Evolutionary conservation across 2,113 vertebrate genomes (phyloP).

Genomic region (Lichenostomus cassidix): DNA sequence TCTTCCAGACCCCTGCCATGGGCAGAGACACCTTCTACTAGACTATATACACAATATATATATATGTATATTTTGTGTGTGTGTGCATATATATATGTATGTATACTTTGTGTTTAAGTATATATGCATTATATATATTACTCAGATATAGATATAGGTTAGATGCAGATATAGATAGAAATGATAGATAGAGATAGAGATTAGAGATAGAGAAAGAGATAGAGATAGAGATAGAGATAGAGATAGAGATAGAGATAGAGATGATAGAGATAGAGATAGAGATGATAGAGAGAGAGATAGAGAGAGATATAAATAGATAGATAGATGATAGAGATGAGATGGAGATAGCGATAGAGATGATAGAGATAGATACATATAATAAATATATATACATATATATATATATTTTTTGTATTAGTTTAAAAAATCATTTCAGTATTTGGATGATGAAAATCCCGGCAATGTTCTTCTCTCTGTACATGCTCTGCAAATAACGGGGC

Average conservation of each 20-base stretch:
- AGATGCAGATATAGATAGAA: neutral
- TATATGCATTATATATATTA: too few species aligned
- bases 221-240: neutral
- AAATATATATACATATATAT: neutral
- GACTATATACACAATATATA: neutral
- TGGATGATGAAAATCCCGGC: neutral
- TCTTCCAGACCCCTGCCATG: neutral
- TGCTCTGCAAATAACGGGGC: rapidly evolving
- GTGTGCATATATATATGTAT: neutral
- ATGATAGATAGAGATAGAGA: neutral
- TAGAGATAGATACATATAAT: neutral
- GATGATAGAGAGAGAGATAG: too few species aligned
- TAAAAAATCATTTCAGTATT: neutral
- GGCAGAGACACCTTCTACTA: neutral
- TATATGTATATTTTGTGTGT: neutral
- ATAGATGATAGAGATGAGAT: too few species aligned
- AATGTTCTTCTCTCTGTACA: rapidly evolving
- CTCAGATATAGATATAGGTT: too few species aligned
- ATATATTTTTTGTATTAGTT: neutral
- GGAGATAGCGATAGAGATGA: too few species aligned
- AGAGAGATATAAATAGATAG: too few species aligned
- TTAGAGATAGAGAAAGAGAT: neutral
- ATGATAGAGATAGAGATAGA: neutral
- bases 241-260: too few species aligned
- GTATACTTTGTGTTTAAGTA: neutral